Percentiles rank a stretch among this genome's conserved stretches.
Evolutionary conservation across 2,797 vertebrate species (phyloP).

Genomic region (Meriones psammophilus): DNA sequence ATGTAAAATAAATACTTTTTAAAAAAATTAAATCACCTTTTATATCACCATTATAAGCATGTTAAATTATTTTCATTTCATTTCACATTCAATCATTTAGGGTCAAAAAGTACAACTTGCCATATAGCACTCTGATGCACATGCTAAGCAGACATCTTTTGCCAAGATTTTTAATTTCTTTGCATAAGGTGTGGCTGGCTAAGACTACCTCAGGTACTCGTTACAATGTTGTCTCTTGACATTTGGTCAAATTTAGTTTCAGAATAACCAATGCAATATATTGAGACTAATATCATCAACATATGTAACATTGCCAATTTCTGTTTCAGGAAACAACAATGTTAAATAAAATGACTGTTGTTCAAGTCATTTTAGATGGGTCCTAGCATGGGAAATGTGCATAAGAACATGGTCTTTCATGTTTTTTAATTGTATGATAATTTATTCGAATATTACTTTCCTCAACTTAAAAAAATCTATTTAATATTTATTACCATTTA

Average conservation of each 20-base stretch:
- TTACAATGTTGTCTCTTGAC: neutral
- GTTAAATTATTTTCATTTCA: neutral
- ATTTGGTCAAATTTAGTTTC: neutral
- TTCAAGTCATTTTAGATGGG: accelerated
- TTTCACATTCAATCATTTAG: neutral
- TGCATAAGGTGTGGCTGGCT: neutral
- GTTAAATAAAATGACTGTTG: neutral
- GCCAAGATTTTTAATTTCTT: neutral
- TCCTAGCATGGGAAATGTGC: neutral
- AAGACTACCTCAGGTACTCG: neutral
- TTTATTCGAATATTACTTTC: neutral
- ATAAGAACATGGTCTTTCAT: neutral
- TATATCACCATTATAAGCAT: neutral
- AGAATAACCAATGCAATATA: neutral
- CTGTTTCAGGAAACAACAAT: neutral
- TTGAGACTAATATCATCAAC: neutral
- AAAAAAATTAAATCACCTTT: neutral
- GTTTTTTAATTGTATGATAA: neutral
- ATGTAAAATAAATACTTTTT: neutral
- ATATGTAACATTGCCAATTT: neutral
- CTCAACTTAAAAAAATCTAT: neutral
- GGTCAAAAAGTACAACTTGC: neutral
- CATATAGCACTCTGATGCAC: neutral
- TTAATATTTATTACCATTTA: too few relatives aligned
- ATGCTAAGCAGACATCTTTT: neutral